Percentiles rank a stretch among this genome's conserved stretches.
These are phyloP conservation scores for Clarias macrocephalus DNA, from an alignment of 2,113 vertebrate species.

Conservation along the genomic window DNA sequence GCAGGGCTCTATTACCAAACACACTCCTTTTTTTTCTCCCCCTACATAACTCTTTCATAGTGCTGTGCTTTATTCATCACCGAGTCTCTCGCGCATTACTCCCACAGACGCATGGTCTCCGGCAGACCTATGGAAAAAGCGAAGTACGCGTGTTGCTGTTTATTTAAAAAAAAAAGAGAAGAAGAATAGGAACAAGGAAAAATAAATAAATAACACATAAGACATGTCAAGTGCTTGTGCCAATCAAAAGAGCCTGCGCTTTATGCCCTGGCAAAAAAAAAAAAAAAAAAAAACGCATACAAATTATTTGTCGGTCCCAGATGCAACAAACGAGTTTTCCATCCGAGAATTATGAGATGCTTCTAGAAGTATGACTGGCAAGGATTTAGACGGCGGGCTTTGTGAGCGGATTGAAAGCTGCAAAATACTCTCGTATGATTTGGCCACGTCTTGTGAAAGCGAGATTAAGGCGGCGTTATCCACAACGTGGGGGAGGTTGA, in stretches of 20 bases:
- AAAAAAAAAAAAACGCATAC: background rate
- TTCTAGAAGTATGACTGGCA: constrained; percentile 68
- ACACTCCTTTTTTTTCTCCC: constrained; percentile 26
- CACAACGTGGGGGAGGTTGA: constrained; percentile 59
- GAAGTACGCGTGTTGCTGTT: background rate
- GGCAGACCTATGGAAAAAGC: constrained; percentile 7
- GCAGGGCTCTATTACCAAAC: constrained; percentile 69
- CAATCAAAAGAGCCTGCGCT: background rate
- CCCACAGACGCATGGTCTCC: constrained; percentile 45
- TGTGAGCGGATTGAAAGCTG: constrained; percentile 63
- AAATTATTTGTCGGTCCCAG: constrained; percentile 48
- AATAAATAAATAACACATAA: background rate
- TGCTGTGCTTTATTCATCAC: constrained; percentile 68
- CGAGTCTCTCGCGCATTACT: constrained; percentile 61
- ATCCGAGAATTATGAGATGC: constrained; percentile 67
- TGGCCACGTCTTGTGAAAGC: constrained; percentile 66
- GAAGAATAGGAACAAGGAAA: background rate
- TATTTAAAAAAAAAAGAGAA: no score
- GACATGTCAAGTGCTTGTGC: constrained; percentile 31
- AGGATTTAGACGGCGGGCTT: constrained; percentile 68
- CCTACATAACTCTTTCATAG: constrained; percentile 60
- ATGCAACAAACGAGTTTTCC: constrained; percentile 60
- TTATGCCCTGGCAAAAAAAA: background rate
- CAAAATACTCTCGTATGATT: constrained; percentile 71
- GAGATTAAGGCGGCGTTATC: constrained; percentile 72